Base-by-base conservation (phyloP, 2,113 vertebrate genomes). In the Nansenia antarctica region DNA sequence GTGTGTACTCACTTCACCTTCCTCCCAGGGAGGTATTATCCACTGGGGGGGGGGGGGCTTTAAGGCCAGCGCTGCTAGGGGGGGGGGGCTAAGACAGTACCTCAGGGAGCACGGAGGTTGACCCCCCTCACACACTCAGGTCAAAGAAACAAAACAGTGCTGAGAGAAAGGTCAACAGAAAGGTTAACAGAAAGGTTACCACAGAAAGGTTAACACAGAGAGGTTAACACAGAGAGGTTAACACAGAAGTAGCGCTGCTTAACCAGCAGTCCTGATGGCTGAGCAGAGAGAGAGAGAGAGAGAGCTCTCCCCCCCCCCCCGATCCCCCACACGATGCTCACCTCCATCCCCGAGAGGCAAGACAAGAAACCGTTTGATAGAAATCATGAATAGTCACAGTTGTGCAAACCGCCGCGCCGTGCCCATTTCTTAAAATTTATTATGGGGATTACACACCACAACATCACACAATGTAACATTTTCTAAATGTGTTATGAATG, bases 391-490 rank as follows among this genome's bases (percentile, higher is more conserved):
- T 89, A 89, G 86, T 89, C 88, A 88, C 86, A 89, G 82, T 88
- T 85, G 86, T 78, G 86, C 72, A 34, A 85, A 83, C n/a, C n/a
- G n/a, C n/a, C 73, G 9, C 24, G 78, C 79, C 89, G 86, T 88
- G 88, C 87, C 90, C 82, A 89, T 82, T 90, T 89, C 83, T 76
- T 79, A 87, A 75, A 86, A 92, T 84, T 86, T 91, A 92, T 91
- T 91, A 92, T 90, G 88, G 90, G 90, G 91, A 92, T 93, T 93
- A 92, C 87, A 91, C 90, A 89, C 86, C 8, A 14, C 18, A 84
- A 86, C 90, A 89, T 91, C 87, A 84, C 85, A 92, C 92, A 93
- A 91, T 91, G 88, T 88, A 86, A 92, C 86, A 85, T 91, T 91
- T 91, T 85, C 86, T n/a, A 92, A 91, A 92, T 90, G 88, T 92